Base-by-base conservation (phyloP, 2,113 vertebrate species). In the Ophiodon elongatus region DNA sequence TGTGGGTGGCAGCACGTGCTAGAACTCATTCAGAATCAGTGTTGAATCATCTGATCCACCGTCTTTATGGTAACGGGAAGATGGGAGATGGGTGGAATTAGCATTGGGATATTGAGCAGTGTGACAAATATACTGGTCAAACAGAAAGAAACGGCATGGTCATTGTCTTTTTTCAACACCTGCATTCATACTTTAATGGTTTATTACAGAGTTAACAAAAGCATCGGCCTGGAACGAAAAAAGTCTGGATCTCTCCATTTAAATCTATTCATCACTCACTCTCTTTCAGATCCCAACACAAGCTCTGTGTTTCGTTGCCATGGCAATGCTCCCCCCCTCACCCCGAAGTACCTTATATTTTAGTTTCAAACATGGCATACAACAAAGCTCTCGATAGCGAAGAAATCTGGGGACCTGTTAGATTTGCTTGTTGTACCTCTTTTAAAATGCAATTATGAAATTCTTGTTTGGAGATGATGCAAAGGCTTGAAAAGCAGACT, bases 301-400 rank as follows among this genome's bases (percentile, higher is more conserved):
- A 84, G 85, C 88, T 91, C 93, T 91, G 91, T 92, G 85, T 94
- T 94, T 83, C 43, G 94, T 95, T 94, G 85, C 92, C 91, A 94
- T 95, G 91, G 93, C 74, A 94, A 95, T 92, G 23, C 70, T 14
- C 56, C 23, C 1, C 29, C 31, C 37, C 15, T 17, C 27, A 5
- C 9, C 31, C 64, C 81, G 52, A 87, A 89, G 90, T 88, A 92
- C 86, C 85, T 92, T 86, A 86, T 87, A 86, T 94, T 92, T 92
- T 88, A 87, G 87, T 93, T 90, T 89, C 74, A 90, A 79, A 93
- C 71, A 65, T 73, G 87, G 79, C 50, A 64, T 69, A 79, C 79
- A 69, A 80, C 74, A 79, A 56, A 67, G 47, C 83, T 78, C 8
- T 8, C 17, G 79, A 79, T 29, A 45, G 52, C 31, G 74, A 54